Conservation (phyloP, 2,888 invertebrate species). For the Spodoptera exigua region DNA sequence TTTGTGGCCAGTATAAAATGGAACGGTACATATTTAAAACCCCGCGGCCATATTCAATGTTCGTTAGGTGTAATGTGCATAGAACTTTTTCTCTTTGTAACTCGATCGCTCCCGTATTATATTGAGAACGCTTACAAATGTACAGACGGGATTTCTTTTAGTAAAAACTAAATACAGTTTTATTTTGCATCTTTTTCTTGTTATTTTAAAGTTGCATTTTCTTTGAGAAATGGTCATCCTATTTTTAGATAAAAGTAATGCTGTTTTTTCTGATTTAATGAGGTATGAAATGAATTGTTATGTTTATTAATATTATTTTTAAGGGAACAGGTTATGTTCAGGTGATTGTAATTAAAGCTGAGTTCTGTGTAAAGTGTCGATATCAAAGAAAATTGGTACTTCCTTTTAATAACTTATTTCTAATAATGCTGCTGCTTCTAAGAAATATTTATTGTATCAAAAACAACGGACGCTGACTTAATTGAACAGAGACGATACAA, state of each 20-base stretch:
- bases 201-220: slow-evolving; percentile 8
- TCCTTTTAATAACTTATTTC: not conserved
- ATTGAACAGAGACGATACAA: slow-evolving; percentile 23
- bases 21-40: slow-evolving; percentile 56
- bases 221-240: not conserved
- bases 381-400: too few species aligned
- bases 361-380: too few species aligned
- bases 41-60: slow-evolving; percentile 58
- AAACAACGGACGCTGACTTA: slow-evolving; percentile 3
- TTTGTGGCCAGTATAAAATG: slow-evolving; percentile 44
- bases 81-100: slow-evolving; percentile 30
- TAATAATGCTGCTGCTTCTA: not conserved
- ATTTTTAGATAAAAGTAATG: too few species aligned
- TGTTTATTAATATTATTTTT: too few species aligned
- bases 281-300: too few species aligned
- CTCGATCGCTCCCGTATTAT: slow-evolving; percentile 13
- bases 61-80: slow-evolving; percentile 57
- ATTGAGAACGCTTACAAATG: slow-evolving; percentile 22
- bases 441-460: slow-evolving; percentile 14
- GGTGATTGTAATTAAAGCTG: too few species aligned
- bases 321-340: too few species aligned
- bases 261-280: too few species aligned
- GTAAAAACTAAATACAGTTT: slow-evolving; percentile 6
- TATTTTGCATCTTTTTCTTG: not conserved
- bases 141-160: slow-evolving; percentile 8